Base-by-base conservation (phyloP, 2,888 invertebrate genomes). In the Phlogophora meticulosa region DNA sequence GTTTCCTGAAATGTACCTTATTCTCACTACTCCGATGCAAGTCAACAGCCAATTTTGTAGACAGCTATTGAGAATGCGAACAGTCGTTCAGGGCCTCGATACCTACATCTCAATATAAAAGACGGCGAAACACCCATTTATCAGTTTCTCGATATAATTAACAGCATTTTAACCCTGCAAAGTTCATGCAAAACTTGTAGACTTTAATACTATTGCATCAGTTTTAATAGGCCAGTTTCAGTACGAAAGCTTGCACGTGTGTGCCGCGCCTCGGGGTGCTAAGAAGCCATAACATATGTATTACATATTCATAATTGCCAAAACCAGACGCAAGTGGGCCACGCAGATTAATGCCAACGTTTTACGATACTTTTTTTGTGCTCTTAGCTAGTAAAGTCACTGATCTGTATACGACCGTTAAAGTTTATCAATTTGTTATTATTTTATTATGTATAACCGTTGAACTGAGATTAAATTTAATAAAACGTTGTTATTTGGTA, bases 311-410 rank as follows among this genome's bases (percentile, higher is more conserved):
- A 80, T 86, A 91, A 90, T 90, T 87, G 88, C 89, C 89, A 90
- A 93, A 93, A 91, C 89, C 91, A 90, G 90, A 89, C 88, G 75
- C 76, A 91, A 88, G 79, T 91, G 85, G 91, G 85, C 82, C 90
- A 81, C 83, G 76, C 75, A 88, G 87, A 90, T 90, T 89, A 87
- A 87, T 86, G 81, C 75, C 78, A 83, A 80, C 76, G 78, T 85
- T 87, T 87, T 83, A 85, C 72, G 81, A 84, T 86, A 68, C 38
- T 11, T 89, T 88, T 88, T 90, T 89, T 85, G 72, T 78, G 72
- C 76, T 81, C 80, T 76, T 69, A 81, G 59, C 83, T 88, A 87
- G 81, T 81, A 87, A 88, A 86, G 87, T 87, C 87, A 88, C 81
- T 83, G 85, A 82, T 76, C 70, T 61, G 56, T 77, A 87, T 85